Percentiles rank a stretch among this genome's conserved stretches.
phyloP scores from a whole-genome alignment of 2,113 vertebrate genomes.

The mouse (Mus musculus) region DNA sequence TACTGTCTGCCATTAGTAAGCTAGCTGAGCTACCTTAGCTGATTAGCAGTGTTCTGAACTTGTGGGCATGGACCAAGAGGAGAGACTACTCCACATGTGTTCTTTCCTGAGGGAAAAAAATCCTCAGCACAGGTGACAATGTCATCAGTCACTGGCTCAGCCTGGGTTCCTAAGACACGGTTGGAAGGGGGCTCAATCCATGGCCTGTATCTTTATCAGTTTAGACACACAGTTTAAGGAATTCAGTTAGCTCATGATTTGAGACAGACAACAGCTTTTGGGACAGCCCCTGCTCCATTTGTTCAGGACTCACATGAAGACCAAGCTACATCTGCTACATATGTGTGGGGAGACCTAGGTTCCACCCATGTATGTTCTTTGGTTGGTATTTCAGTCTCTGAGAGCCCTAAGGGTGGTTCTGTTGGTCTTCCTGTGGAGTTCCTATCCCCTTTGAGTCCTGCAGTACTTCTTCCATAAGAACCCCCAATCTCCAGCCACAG shows the following conservation, averaged over 20 bases:
- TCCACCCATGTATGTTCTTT: no score
- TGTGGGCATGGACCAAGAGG: not conserved
- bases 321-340: no score
- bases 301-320: no score
- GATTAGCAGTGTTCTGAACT: not conserved
- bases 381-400: no score
- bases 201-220: not conserved
- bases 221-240: not conserved
- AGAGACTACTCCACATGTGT: not conserved
- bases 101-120: not conserved
- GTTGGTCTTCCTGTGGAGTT: no score
- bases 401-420: no score
- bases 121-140: not conserved
- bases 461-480: no score
- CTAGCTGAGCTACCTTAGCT: not conserved
- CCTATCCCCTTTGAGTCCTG: no score
- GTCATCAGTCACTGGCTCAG: not conserved
- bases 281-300: no score
- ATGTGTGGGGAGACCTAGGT: no score
- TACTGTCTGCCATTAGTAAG: not conserved
- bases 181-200: not conserved
- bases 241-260: not conserved
- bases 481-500: no score
- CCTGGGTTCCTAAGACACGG: not conserved
- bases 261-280: no score